A percentile compares a stretch with the other conserved stretches of the same genome.
These are phyloP conservation scores for Phalloptychus januarius DNA, from an alignment of 2,797 vertebrate species.

Conservation along the genomic window DNA sequence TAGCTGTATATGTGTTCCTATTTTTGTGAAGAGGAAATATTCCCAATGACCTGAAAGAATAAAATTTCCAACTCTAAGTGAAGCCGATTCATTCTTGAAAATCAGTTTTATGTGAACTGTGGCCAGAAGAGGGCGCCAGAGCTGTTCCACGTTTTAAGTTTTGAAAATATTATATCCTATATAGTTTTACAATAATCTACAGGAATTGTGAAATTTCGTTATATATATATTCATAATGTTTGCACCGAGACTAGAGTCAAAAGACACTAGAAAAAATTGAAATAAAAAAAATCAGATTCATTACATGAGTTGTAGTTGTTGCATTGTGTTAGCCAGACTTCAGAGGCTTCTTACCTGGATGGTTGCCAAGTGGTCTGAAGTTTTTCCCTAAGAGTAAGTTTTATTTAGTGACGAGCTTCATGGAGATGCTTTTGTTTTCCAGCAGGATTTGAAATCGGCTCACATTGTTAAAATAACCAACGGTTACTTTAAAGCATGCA, in stretches of 20 bases:
- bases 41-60: slow-evolving; percentile 66
- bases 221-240: neutral
- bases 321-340: neutral
- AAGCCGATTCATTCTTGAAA: slow-evolving; percentile 25
- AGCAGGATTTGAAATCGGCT: neutral
- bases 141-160: too few relatives aligned
- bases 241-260: neutral
- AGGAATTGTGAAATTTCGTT: too few relatives aligned
- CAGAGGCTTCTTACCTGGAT: neutral
- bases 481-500: too few relatives aligned
- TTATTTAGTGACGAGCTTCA: neutral
- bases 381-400: neutral
- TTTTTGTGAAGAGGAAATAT: slow-evolving; percentile 79
- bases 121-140: too few relatives aligned
- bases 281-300: neutral
- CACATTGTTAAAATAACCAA: too few relatives aligned
- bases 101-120: neutral
- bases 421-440: neutral
- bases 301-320: neutral
- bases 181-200: too few relatives aligned
- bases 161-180: too few relatives aligned
- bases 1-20: slow-evolving; percentile 74
- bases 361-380: neutral
- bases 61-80: slow-evolving; percentile 66
- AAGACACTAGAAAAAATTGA: neutral